A percentile compares a stretch with the other conserved stretches of the same genome.
phyloP scores from a whole-genome alignment of 2,797 vertebrate species.

The Falco berigora region DNA sequence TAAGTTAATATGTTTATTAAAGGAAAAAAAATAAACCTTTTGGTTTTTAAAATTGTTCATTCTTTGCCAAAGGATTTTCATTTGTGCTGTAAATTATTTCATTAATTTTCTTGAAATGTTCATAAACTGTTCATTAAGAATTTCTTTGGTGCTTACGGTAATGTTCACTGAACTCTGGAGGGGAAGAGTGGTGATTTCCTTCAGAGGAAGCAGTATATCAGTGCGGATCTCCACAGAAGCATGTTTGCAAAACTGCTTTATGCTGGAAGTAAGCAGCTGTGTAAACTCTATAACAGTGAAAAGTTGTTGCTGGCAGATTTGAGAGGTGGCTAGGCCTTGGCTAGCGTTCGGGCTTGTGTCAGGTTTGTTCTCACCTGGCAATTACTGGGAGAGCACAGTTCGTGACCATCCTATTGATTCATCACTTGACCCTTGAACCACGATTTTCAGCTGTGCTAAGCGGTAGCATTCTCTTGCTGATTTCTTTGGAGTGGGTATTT shows the following conservation, averaged over 20 bases:
- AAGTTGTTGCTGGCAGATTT: not conserved
- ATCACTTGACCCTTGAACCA: not conserved
- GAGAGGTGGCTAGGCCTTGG: not conserved
- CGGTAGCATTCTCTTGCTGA: fast-evolving
- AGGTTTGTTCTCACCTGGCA: not conserved
- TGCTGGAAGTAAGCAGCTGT: too few relatives aligned
- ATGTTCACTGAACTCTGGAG: not conserved
- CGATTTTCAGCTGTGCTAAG: fast-evolving
- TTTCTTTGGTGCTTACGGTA: not conserved
- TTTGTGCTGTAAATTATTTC: not conserved
- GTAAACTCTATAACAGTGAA: not conserved
- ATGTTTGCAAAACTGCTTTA: not conserved
- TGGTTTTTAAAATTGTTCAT: too few relatives aligned
- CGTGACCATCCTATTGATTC: too few relatives aligned
- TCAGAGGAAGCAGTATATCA: not conserved
- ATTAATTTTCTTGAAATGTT: not conserved
- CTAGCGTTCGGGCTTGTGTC: not conserved
- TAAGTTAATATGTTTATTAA: not conserved
- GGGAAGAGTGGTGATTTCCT: not conserved
- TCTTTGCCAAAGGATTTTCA: not conserved
- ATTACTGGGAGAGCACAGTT: not conserved
- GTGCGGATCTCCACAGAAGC: not conserved
- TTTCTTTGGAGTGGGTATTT: not conserved
- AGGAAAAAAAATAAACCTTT: not conserved
- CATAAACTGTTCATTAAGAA: not conserved